These are phyloP conservation scores for Melanocharis versteri DNA, from an alignment of 2,113 vertebrate species.

Conservation along the genomic window DNA sequence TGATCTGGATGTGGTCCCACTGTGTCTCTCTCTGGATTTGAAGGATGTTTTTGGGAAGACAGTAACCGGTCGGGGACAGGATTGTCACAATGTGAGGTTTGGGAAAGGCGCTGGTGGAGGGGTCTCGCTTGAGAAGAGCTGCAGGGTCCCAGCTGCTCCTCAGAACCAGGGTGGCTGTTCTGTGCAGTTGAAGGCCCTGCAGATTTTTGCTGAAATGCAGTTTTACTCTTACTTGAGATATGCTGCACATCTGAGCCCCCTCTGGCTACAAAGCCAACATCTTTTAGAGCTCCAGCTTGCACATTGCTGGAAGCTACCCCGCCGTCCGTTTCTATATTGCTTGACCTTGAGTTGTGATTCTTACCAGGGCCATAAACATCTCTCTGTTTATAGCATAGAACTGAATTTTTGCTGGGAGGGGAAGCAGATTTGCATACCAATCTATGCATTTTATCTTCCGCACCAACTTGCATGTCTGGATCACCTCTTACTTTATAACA, in stretches of 20 bases:
- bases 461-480: not conserved
- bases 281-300: slow-evolving; percentile 45
- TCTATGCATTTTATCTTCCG: slow-evolving; percentile 37
- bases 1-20: slow-evolving; percentile 40
- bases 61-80: not conserved
- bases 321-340: slow-evolving; percentile 59
- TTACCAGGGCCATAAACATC: not conserved
- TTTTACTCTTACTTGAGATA: slow-evolving; percentile 74
- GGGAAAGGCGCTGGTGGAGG: slow-evolving; percentile 4
- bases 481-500: not conserved
- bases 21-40: not conserved
- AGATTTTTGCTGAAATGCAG: slow-evolving; percentile 72
- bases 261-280: slow-evolving; percentile 79
- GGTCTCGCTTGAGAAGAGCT: slow-evolving; percentile 8
- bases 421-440: slow-evolving; percentile 1
- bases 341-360: not conserved
- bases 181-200: slow-evolving; percentile 46
- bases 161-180: not conserved
- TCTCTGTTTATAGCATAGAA: not conserved
- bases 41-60: not conserved
- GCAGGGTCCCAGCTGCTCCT: slow-evolving; percentile 56
- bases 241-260: slow-evolving; percentile 71
- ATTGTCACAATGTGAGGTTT: not conserved
- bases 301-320: not conserved
- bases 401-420: slow-evolving; percentile 27